Evolutionary conservation across 2,797 vertebrate species (phyloP).

Genomic region (Hydrocynus forskahlii): DNA sequence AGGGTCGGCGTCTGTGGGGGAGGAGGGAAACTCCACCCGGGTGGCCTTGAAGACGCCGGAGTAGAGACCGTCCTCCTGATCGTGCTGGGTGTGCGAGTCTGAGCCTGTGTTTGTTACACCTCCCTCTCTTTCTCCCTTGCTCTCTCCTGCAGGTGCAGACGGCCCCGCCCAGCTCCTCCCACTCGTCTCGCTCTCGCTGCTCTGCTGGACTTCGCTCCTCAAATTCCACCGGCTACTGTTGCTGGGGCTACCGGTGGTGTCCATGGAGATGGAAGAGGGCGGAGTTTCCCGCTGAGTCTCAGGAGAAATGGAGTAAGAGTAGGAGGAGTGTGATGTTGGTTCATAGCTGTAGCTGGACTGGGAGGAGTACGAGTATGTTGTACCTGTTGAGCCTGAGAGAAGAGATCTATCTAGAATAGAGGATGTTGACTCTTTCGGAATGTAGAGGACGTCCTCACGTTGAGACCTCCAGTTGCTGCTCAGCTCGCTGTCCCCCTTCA

Average conservation of each 20-base stretch:
- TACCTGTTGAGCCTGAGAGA: conserved; percentile 39
- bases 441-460: neutral
- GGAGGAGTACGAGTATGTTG: conserved; percentile 36
- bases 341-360: neutral
- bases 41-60: conserved; percentile 76
- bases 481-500: neutral
- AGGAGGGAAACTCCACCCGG: conserved; percentile 72
- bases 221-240: conserved; percentile 54
- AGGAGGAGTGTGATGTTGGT: conserved; percentile 7
- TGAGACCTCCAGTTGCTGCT: neutral
- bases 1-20: conserved; percentile 59
- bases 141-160: conserved; percentile 29
- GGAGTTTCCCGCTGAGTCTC: conserved; percentile 19
- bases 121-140: conserved; percentile 49
- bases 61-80: conserved; percentile 37
- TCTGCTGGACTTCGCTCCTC: conserved; percentile 58
- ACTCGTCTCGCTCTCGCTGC: conserved; percentile 48
- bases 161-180: conserved; percentile 58
- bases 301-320: conserved; percentile 39
- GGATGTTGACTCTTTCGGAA: conserved; percentile 7
- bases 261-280: conserved; percentile 36
- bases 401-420: conserved; percentile 12
- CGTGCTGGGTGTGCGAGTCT: conserved; percentile 50
- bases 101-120: conserved; percentile 54
- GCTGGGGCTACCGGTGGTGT: conserved; percentile 43